Percentiles rank a stretch among this genome's conserved stretches.
These are phyloP conservation scores for Morinoia aosen DNA, from an alignment of 2,888 invertebrate species.

Conservation along the genomic window DNA sequence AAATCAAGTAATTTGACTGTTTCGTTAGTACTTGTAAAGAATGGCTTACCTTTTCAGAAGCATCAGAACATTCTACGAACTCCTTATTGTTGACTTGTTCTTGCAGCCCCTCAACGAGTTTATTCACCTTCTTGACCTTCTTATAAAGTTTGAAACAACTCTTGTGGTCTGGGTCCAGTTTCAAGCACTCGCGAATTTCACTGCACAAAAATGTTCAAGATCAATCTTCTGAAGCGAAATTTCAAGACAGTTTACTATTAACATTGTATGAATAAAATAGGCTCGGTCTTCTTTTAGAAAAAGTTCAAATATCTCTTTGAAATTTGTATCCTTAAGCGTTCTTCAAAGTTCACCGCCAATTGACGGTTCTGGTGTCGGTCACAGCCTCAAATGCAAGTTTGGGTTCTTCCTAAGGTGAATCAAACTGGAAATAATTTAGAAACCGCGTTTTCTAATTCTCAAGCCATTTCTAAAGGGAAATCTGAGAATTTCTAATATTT, in stretches of 20 bases:
- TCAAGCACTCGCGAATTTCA: slow-evolving; percentile 96
- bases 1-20: background rate
- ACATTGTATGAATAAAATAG: no score
- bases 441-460: no score
- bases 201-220: slow-evolving; percentile 71
- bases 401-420: no score
- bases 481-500: no score
- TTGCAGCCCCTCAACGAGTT: slow-evolving; percentile 80
- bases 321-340: background rate
- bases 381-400: no score
- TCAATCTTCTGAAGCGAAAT: no score
- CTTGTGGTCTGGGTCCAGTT: slow-evolving; percentile 97
- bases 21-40: background rate
- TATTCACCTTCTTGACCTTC: slow-evolving; percentile 92
- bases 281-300: background rate
- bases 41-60: slow-evolving; percentile 76
- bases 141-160: slow-evolving; percentile 96
- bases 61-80: slow-evolving; percentile 79
- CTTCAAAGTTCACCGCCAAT: background rate
- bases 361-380: no score
- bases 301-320: background rate
- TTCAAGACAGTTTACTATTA: background rate
- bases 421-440: no score
- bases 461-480: no score
- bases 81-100: slow-evolving; percentile 77